These are phyloP conservation scores for Leucophenga maculata DNA, from an alignment of 2,888 invertebrate genomes.

Conservation along the genomic window DNA sequence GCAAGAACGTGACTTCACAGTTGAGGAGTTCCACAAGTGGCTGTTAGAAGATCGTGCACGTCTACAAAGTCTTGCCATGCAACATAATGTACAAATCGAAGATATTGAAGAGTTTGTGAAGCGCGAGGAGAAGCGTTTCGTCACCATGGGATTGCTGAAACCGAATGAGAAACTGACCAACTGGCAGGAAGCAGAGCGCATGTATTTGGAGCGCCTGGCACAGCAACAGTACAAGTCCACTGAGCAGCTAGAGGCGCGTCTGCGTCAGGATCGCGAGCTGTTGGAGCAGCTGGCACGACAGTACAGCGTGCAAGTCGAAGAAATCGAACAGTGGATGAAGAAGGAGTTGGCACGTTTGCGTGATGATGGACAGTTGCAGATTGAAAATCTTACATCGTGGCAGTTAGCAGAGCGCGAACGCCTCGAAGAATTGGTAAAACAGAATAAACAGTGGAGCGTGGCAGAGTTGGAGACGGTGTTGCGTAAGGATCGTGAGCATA, in stretches of 20 bases:
- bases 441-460: constrained; percentile 65
- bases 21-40: constrained; percentile 69
- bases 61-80: constrained; percentile 64
- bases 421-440: constrained; percentile 56
- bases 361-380: constrained; percentile 68
- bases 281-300: constrained; percentile 63
- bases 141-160: constrained; percentile 66
- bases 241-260: constrained; percentile 66
- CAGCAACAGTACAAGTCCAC: constrained; percentile 67
- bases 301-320: constrained; percentile 69
- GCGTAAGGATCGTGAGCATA: constrained; percentile 65
- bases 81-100: constrained; percentile 67
- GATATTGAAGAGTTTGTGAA: constrained; percentile 68
- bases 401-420: constrained; percentile 67
- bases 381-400: constrained; percentile 67
- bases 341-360: constrained; percentile 67
- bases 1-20: constrained; percentile 66
- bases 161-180: constrained; percentile 66
- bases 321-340: constrained; percentile 68
- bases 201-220: constrained; percentile 66
- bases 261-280: constrained; percentile 66
- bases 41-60: constrained; percentile 62
- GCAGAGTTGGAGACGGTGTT: constrained; percentile 64
- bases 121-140: constrained; percentile 65
- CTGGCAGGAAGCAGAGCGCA: constrained; percentile 69